phyloP scores from a whole-genome alignment of 2,797 vertebrate genomes.

The Oreochromis grahami region DNA sequence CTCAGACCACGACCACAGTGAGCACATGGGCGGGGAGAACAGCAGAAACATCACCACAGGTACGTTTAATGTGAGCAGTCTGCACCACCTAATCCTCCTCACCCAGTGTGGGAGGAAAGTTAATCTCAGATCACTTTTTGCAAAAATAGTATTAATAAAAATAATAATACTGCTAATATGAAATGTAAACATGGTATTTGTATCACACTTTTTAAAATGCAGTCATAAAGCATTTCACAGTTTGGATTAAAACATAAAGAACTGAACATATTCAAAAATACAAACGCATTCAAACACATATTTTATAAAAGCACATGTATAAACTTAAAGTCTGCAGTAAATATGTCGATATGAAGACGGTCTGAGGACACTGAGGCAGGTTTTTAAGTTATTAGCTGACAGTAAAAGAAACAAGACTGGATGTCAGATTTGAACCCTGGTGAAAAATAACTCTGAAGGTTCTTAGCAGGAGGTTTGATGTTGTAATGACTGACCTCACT shows the following conservation, averaged over 20 bases:
- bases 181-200: background rate
- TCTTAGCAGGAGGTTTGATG: background rate
- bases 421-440: background rate
- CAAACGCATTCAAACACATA: fast-evolving
- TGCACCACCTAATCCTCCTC: background rate
- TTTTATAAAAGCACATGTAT: fast-evolving
- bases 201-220: background rate
- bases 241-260: background rate
- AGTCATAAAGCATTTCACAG: background rate
- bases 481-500: fast-evolving
- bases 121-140: background rate
- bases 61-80: background rate
- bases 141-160: fast-evolving
- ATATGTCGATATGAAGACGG: fast-evolving
- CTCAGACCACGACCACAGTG: background rate
- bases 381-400: background rate
- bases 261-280: background rate
- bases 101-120: fast-evolving
- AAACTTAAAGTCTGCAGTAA: background rate
- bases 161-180: background rate
- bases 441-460: background rate
- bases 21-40: background rate
- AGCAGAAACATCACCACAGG: constrained; percentile 42
- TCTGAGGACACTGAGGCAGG: background rate
- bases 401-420: background rate